A percentile compares a stretch with the other conserved stretches of the same genome.
Evolutionary conservation across 1,140 invertebrate genomes (phyloP).

Genomic region (Pygmarrhopalites habei): DNA sequence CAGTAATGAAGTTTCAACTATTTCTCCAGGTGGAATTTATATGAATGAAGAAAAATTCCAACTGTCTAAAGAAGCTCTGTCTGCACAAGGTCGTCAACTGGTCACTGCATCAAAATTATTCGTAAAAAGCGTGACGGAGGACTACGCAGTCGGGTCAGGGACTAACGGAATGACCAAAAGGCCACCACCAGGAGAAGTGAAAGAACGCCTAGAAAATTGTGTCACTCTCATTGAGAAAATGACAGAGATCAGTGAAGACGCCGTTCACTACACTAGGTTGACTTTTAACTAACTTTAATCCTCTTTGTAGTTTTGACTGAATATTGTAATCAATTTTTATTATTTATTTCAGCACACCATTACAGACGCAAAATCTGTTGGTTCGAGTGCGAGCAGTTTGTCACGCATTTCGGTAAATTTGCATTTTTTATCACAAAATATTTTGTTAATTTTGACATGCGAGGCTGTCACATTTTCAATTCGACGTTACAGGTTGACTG

Average conservation of each 20-base stretch:
- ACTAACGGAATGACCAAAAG: constrained; percentile 35
- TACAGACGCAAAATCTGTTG: constrained; percentile 70
- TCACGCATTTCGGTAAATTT: constrained; percentile 62
- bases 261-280: constrained; percentile 65
- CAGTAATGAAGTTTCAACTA: too few relatives aligned
- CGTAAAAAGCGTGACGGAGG: constrained; percentile 66
- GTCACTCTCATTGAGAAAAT: constrained; percentile 56
- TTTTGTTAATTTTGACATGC: too few relatives aligned
- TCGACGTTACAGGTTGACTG: too few relatives aligned
- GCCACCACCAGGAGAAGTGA: constrained; percentile 36
- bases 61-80: constrained; percentile 68
- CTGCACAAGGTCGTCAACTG: constrained; percentile 66
- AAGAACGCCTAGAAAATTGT: constrained; percentile 60
- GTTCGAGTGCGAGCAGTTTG: constrained; percentile 70
- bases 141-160: constrained; percentile 11
- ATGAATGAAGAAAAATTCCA: constrained; percentile 66
- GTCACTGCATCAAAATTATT: constrained; percentile 75
- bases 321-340: too few relatives aligned
- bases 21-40: constrained; percentile 56
- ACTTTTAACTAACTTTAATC: too few relatives aligned
- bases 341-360: too few relatives aligned
- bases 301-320: too few relatives aligned
- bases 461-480: too few relatives aligned
- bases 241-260: constrained; percentile 60
- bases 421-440: too few relatives aligned